A percentile compares a stretch with the other conserved stretches of the same genome.
Conservation (phyloP, 2,888 invertebrate species). For the Drosophila paracracens region DNA sequence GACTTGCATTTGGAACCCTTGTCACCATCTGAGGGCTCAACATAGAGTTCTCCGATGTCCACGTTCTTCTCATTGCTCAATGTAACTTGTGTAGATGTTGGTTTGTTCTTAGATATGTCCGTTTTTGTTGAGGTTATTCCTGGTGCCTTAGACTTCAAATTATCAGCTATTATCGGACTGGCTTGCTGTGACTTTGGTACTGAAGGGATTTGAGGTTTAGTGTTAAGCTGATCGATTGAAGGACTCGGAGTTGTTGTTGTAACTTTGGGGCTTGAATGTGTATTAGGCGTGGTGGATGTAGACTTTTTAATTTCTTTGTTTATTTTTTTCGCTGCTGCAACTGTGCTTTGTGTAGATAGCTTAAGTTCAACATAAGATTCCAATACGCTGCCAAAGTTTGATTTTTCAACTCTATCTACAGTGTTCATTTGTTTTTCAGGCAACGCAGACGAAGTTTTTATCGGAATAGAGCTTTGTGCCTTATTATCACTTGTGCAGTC, state of each 20-base stretch:
- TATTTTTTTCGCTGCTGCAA: not conserved
- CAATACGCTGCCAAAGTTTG: not conserved
- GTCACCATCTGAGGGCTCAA: not conserved
- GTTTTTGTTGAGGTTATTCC: not conserved
- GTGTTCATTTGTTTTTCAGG: not conserved
- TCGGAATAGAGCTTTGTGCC: not conserved
- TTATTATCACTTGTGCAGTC: conserved; percentile 43
- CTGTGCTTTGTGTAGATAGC: not conserved
- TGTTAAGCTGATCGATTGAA: not conserved
- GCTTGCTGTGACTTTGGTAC: not conserved
- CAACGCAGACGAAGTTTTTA: not conserved
- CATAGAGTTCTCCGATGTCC: not conserved
- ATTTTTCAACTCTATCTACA: not conserved
- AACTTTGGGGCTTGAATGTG: not conserved
- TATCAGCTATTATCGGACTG: not conserved
- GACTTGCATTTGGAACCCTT: conserved; percentile 21
- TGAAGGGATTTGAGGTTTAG: not conserved
- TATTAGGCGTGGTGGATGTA: not conserved
- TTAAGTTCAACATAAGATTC: not conserved
- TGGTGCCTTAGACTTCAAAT: not conserved
- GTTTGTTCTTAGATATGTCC: not conserved
- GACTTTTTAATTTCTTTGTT: not conserved
- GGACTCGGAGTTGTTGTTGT: not conserved
- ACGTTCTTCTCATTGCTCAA: not conserved
- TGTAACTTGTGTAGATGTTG: not conserved